These are phyloP conservation scores for Stenoptilia bipunctidactyla DNA, from an alignment of 2,888 invertebrate genomes.

Conservation along the genomic window DNA sequence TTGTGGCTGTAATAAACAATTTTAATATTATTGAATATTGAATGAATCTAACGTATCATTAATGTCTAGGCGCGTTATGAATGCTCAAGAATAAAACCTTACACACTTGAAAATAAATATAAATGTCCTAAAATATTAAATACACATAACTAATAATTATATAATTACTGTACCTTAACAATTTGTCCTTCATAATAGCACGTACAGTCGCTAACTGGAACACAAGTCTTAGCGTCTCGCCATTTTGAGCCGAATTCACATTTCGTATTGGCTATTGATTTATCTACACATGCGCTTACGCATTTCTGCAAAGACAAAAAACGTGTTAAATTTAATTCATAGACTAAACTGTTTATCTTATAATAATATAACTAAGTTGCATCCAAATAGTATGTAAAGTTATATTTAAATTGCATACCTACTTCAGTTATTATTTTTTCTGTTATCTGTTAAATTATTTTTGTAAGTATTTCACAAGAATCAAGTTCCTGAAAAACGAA, in stretches of 20 bases:
- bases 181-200: constrained; percentile 77
- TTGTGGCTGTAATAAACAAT: constrained; percentile 71
- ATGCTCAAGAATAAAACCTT: too few species aligned
- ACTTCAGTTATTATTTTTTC: neutral
- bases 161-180: constrained; percentile 69
- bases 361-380: too few species aligned
- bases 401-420: neutral
- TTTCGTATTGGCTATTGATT: constrained; percentile 27
- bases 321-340: too few species aligned
- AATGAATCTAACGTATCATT: too few species aligned
- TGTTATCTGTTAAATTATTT: neutral
- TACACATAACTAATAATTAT: too few species aligned
- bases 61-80: too few species aligned
- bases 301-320: constrained; percentile 53
- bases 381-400: too few species aligned
- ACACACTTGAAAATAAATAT: too few species aligned
- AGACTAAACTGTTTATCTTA: too few species aligned
- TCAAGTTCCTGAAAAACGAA: neutral
- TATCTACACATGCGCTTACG: constrained; percentile 38
- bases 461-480: neutral
- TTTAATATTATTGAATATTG: too few species aligned
- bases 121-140: too few species aligned
- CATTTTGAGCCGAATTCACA: constrained; percentile 75
- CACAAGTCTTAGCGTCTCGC: constrained; percentile 81
- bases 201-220: constrained; percentile 79